Percentiles rank a stretch among this genome's conserved stretches.
Conservation (phyloP, 2,113 vertebrate species). For the Gorsachius goisagi region DNA sequence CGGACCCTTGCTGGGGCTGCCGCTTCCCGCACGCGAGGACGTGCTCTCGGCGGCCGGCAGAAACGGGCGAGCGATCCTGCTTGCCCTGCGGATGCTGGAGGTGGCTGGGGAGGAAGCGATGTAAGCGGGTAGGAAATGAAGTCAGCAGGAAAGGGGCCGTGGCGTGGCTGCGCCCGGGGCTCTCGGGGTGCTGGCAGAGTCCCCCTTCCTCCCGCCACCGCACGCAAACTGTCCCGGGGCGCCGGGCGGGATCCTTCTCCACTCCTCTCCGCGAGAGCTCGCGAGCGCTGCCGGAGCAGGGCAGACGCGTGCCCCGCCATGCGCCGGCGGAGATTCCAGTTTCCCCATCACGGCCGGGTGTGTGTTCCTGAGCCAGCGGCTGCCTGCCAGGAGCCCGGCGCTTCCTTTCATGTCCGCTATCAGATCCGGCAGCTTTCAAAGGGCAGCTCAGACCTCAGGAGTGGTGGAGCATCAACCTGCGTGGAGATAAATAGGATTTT, state of each 20-base stretch:
- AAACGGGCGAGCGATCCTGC: neutral
- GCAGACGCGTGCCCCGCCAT: rapidly evolving
- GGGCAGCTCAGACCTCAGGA: neutral
- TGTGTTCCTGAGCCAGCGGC: neutral
- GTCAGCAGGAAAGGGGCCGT: slow-evolving; percentile 42
- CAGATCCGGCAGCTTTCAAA: slow-evolving; percentile 11
- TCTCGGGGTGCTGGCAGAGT: neutral
- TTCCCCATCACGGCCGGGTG: neutral
- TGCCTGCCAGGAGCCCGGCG: neutral
- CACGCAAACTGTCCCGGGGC: neutral
- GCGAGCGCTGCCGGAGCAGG: rapidly evolving
- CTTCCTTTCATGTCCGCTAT: slow-evolving; percentile 14
- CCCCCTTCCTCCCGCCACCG: neutral
- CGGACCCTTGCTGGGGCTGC: too few species aligned
- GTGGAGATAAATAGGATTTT: neutral
- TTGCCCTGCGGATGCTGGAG: slow-evolving; percentile 34
- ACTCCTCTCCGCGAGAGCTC: too few species aligned
- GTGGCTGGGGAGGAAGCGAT: slow-evolving; percentile 26
- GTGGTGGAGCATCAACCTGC: neutral
- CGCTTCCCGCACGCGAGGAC: too few species aligned
- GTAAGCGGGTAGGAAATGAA: neutral
- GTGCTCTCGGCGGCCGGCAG: slow-evolving; percentile 2
- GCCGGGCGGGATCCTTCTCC: neutral
- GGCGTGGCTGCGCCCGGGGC: neutral
- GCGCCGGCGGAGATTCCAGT: neutral